A percentile compares a stretch with the other conserved stretches of the same genome.
phyloP scores from a whole-genome alignment of 2,888 invertebrate species.

The Dromius quadrimaculatus region DNA sequence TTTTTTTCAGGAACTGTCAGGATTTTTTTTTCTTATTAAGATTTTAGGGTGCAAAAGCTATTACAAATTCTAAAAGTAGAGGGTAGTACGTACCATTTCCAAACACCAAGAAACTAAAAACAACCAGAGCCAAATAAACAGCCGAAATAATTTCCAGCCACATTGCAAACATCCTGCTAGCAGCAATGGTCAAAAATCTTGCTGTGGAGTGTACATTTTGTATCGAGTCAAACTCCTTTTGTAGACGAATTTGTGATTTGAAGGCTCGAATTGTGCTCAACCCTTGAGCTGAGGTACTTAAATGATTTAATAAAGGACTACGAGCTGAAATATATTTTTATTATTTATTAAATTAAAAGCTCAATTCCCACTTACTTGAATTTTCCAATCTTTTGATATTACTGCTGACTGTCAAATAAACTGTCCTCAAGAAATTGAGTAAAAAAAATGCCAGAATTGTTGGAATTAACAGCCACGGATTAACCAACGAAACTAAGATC shows the following conservation, averaged over 20 bases:
- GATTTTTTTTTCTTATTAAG: neutral
- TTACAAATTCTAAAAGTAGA: neutral
- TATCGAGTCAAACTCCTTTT: slow-evolving; percentile 73
- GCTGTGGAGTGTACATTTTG: slow-evolving; percentile 79
- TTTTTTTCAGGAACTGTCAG: neutral
- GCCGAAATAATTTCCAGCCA: slow-evolving; percentile 78
- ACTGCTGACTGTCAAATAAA: slow-evolving; percentile 82
- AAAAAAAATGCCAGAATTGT: slow-evolving; percentile 74
- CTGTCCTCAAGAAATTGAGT: slow-evolving; percentile 74
- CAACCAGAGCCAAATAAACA: slow-evolving; percentile 72
- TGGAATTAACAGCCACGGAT: slow-evolving; percentile 77
- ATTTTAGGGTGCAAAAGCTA: neutral
- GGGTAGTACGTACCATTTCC: slow-evolving; percentile 50
- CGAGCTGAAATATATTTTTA: slow-evolving; percentile 70
- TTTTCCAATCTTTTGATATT: slow-evolving; percentile 80
- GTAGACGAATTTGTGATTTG: slow-evolving; percentile 74
- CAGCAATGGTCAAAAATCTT: slow-evolving; percentile 77
- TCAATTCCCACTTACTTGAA: slow-evolving; percentile 70
- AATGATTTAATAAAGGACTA: slow-evolving; percentile 82
- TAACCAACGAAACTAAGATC: slow-evolving; percentile 78
- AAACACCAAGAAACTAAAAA: slow-evolving; percentile 71
- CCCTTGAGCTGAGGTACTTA: slow-evolving; percentile 82
- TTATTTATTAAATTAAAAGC: neutral
- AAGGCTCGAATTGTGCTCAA: slow-evolving; percentile 83
- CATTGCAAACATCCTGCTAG: slow-evolving; percentile 78